phyloP scores from a whole-genome alignment of 2,113 vertebrate genomes.

The Cyrtonyx montezumae region DNA sequence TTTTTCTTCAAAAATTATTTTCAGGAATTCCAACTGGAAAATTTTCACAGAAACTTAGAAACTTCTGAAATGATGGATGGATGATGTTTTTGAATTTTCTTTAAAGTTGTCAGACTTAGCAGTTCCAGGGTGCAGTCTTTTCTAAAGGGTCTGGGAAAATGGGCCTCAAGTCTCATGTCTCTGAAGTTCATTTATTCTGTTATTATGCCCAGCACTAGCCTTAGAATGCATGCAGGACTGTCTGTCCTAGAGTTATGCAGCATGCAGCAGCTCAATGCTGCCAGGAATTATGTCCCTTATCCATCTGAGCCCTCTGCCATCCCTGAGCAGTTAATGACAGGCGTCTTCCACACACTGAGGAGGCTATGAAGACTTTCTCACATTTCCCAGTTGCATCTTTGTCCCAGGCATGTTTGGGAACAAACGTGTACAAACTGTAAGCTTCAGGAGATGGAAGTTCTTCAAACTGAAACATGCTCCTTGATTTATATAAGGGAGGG shows the following conservation, averaged over 20 bases:
- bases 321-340: background rate
- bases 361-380: background rate
- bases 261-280: background rate
- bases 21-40: background rate
- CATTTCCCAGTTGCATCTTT: background rate
- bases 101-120: background rate
- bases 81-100: background rate
- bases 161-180: background rate
- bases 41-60: background rate
- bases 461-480: background rate
- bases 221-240: background rate
- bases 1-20: background rate
- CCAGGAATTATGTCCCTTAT: background rate
- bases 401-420: background rate
- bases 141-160: background rate
- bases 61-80: background rate
- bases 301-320: background rate
- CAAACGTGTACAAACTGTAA: background rate
- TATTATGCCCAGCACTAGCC: background rate
- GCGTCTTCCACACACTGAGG: background rate
- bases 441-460: background rate
- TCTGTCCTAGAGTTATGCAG: background rate
- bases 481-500: background rate
- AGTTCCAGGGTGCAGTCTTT: background rate
- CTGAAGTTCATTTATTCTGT: background rate